Evolutionary conservation across 2,888 invertebrate genomes (phyloP), one percentile per base, ranked within the genome.

Genomic region (Auanema sp.): DNA sequence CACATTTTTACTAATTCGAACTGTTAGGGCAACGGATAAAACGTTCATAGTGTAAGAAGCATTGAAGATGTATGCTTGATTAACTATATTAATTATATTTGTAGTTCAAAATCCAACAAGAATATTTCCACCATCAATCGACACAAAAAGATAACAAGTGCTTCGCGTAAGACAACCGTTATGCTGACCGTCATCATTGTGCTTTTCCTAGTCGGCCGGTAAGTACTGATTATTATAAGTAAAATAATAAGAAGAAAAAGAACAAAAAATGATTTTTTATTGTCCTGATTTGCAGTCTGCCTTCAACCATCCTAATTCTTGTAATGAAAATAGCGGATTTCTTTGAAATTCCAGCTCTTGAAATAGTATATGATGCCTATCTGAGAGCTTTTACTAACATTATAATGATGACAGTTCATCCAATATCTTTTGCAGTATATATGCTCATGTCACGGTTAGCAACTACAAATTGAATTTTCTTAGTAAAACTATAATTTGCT

Each of bases 141-240:
- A 14, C 65, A 65, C 40, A 55, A 41, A 6, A 59, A 51, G 6
- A 54, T 56, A 0, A 64, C 24, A 40, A 53, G 50, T 23, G 60
- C 58, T 2, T 65, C 73, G 3, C 55, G 66, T 0, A 69, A 77
- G 51, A 77, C 77, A 10, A 77, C 77, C 4, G 67, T 73, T 10
- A 77, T 77, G 77, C 60, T 77, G 10, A 72, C 75, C 2, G 77
- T 77, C 10, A 74, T 77, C 40, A 77, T 77, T 24, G 64, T 72
- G 12, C 68, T 77, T 25, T 77, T 75, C 50, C 69, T 77, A 57
- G 43, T 77, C 6, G 77, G 73, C 5, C 56, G 71, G 71, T 71
- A 24, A 33, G 51, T 33, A 33, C 33, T 33, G 33, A 33, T 33
- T 33, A 33, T 5, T 33, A 33, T 8, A n/a, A 43, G 14, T 43